A percentile compares a stretch with the other conserved stretches of the same genome.
phyloP scores from a whole-genome alignment of 1,140 invertebrate genomes.

The Hycleus cichorii region DNA sequence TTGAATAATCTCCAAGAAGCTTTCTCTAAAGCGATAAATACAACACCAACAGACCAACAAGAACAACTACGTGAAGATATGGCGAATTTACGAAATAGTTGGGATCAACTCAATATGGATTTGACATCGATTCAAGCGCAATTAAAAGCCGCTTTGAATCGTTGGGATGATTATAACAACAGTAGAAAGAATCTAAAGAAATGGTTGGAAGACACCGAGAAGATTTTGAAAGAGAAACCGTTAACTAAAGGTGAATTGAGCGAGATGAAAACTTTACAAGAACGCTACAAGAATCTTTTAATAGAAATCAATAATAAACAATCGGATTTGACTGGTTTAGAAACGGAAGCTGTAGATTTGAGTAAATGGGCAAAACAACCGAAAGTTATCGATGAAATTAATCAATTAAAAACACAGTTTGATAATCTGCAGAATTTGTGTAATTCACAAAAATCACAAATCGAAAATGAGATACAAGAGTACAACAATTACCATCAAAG shows the following conservation, averaged over 20 bases:
- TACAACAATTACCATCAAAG: slow-evolving; percentile 82
- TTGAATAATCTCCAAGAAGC: slow-evolving; percentile 70
- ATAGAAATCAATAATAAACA: slow-evolving; percentile 67
- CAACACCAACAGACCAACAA: slow-evolving; percentile 71
- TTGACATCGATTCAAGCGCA: slow-evolving; percentile 69
- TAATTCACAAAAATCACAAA: slow-evolving; percentile 49
- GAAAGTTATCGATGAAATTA: slow-evolving; percentile 53
- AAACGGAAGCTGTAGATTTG: slow-evolving; percentile 63
- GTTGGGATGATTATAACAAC: slow-evolving; percentile 77
- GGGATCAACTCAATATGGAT: slow-evolving; percentile 76
- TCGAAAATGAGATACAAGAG: slow-evolving; percentile 75
- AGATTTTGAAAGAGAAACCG: slow-evolving; percentile 52
- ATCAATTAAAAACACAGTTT: slow-evolving; percentile 57
- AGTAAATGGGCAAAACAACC: slow-evolving; percentile 60
- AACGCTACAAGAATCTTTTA: slow-evolving; percentile 72
- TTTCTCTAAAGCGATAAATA: slow-evolving; percentile 76
- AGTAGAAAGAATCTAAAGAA: slow-evolving; percentile 58
- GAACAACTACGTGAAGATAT: slow-evolving; percentile 67
- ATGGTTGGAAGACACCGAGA: slow-evolving; percentile 64
- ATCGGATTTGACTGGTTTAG: slow-evolving; percentile 62
- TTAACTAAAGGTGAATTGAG: slow-evolving; percentile 74
- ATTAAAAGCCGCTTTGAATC: slow-evolving; percentile 64
- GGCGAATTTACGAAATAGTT: slow-evolving; percentile 64
- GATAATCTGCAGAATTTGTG: slow-evolving; percentile 54
- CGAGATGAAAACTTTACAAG: slow-evolving; percentile 84